Percentiles rank a stretch among this genome's conserved stretches.
Conservation (phyloP, 2,797 vertebrate species). For the Synanceia verrucosa region DNA sequence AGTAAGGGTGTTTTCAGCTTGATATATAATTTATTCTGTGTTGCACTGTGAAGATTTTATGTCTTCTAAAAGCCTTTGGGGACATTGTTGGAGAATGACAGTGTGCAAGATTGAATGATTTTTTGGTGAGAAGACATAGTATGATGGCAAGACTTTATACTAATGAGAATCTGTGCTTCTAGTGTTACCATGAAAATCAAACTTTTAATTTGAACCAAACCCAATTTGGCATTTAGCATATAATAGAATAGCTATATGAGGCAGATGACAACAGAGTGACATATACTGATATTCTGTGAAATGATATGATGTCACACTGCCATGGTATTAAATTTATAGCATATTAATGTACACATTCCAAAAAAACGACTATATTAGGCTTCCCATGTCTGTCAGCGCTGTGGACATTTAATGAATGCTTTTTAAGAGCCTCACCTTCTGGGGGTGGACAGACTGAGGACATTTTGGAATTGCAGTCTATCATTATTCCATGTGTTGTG, state of each 20-base stretch:
- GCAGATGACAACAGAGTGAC: neutral
- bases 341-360: conserved; percentile 34
- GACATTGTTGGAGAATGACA: neutral
- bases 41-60: neutral
- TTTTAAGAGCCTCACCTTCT: conserved; percentile 24
- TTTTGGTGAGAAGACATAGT: neutral
- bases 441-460: conserved; percentile 54
- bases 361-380: conserved; percentile 47
- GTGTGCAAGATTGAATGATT: neutral
- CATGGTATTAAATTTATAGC: conserved; percentile 31
- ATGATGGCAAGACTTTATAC: neutral
- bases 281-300: neutral
- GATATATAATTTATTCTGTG: neutral
- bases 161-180: conserved; percentile 1
- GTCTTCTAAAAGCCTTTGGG: neutral
- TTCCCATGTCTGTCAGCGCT: conserved; percentile 20
- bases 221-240: neutral
- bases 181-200: conserved; percentile 6
- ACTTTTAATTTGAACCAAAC: neutral
- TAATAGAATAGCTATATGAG: neutral
- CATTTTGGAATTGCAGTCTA: conserved; percentile 26
- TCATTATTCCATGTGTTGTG: neutral
- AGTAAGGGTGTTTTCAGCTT: neutral
- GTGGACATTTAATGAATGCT: conserved; percentile 52
- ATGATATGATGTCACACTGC: conserved; percentile 25